Conservation (phyloP, 2,113 vertebrate genomes). For the Upupa epops region DNA sequence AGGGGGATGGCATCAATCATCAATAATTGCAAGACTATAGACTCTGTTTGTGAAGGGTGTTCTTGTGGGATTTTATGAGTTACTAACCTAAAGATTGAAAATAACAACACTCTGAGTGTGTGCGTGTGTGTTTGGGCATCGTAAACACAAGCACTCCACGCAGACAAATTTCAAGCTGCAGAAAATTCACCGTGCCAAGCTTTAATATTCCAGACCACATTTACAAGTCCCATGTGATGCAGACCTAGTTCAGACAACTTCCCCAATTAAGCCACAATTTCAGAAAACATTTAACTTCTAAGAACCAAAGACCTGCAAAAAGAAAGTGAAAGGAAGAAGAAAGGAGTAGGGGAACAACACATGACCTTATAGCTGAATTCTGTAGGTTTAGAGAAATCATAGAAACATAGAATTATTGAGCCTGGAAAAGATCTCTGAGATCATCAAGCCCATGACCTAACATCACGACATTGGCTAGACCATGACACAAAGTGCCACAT, state of each 20-base stretch:
- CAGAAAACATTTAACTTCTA: background rate
- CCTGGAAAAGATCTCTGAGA: too few species aligned
- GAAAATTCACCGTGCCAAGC: background rate
- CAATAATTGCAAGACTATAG: background rate
- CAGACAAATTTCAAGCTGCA: background rate
- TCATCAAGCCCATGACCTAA: too few species aligned
- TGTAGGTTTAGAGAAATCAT: background rate
- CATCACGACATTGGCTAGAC: too few species aligned
- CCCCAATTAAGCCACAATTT: background rate
- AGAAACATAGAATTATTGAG: too few species aligned
- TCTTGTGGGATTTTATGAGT: background rate
- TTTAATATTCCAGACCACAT: background rate
- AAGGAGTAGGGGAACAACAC: background rate
- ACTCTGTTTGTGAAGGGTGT: background rate
- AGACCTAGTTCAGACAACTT: background rate
- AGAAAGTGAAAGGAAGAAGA: background rate
- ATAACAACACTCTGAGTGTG: rapidly evolving
- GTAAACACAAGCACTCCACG: background rate
- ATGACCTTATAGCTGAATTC: background rate
- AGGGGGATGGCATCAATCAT: background rate
- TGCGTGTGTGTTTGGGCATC: background rate
- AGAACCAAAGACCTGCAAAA: background rate
- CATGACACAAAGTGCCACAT: too few species aligned
- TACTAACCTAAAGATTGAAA: background rate
- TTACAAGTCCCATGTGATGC: background rate